These are phyloP conservation scores for Toxotes lorentzi DNA, from an alignment of 2,797 vertebrate genomes.

Conservation along the genomic window DNA sequence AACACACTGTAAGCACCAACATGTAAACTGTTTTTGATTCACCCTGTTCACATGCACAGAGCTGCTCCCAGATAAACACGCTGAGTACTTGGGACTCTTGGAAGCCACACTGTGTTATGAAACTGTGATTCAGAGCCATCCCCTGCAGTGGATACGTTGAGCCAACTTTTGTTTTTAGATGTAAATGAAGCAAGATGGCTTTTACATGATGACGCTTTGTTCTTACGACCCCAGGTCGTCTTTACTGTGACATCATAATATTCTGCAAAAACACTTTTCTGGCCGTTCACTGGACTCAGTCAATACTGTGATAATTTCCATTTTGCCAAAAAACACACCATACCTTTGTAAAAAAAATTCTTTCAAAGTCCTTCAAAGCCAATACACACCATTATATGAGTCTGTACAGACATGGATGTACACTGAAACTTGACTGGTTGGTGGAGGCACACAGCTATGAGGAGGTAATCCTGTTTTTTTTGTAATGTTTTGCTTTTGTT, in stretches of 20 bases:
- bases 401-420: too few species aligned
- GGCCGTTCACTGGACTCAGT: too few species aligned
- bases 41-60: constrained; percentile 32
- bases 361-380: too few species aligned
- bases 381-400: too few species aligned
- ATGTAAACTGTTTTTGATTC: constrained; percentile 50
- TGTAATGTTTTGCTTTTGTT: neutral
- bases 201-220: neutral
- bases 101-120: constrained; percentile 29
- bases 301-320: too few species aligned
- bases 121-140: neutral
- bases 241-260: too few species aligned
- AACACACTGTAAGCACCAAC: neutral
- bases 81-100: constrained; percentile 9
- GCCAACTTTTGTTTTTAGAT: neutral
- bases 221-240: neutral
- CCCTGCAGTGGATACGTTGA: neutral
- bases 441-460: too few species aligned
- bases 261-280: too few species aligned
- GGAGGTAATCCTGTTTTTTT: neutral
- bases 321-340: too few species aligned
- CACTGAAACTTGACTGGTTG: too few species aligned
- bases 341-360: too few species aligned
- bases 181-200: constrained; percentile 4
- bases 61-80: constrained; percentile 37